Evolutionary conservation across 2,113 vertebrate species (phyloP).

Genomic region (Melanerpes formicivorus): DNA sequence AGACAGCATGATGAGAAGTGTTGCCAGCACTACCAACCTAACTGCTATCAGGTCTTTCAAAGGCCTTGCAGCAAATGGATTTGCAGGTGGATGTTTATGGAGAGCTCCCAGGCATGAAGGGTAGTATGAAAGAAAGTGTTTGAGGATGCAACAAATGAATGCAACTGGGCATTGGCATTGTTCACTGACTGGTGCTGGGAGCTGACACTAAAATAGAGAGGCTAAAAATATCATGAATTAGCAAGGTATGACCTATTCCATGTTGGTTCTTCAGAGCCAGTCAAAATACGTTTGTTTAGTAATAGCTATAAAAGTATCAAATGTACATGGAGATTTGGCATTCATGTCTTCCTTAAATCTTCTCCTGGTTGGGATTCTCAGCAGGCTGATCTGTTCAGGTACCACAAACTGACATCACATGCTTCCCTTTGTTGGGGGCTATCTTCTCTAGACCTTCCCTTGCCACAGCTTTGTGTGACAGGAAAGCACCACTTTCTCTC

Average conservation of each 20-base stretch:
- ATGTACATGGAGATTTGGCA: not conserved
- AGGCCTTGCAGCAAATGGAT: not conserved
- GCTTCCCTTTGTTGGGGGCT: not conserved
- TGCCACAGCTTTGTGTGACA: not conserved
- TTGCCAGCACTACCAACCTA: not conserved
- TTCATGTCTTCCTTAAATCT: not conserved
- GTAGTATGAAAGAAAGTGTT: not conserved
- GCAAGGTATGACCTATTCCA: not conserved
- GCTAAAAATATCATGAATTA: not conserved
- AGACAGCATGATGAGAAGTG: not conserved
- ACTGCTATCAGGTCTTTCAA: not conserved
- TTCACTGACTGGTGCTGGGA: not conserved
- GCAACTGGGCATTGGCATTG: not conserved
- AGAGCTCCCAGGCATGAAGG: slow-evolving; percentile 26
- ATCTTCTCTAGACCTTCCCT: not conserved
- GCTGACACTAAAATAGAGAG: not conserved
- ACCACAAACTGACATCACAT: not conserved
- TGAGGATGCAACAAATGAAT: slow-evolving; percentile 12
- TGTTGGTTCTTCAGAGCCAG: not conserved
- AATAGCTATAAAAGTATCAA: not conserved
- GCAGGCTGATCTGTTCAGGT: not conserved
- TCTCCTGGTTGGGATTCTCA: not conserved
- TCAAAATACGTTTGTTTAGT: not conserved
- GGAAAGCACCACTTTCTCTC: not conserved
- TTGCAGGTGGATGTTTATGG: slow-evolving; percentile 22